Conservation (phyloP, 2,797 vertebrate species). For the Scomberomorus guttatus region DNA sequence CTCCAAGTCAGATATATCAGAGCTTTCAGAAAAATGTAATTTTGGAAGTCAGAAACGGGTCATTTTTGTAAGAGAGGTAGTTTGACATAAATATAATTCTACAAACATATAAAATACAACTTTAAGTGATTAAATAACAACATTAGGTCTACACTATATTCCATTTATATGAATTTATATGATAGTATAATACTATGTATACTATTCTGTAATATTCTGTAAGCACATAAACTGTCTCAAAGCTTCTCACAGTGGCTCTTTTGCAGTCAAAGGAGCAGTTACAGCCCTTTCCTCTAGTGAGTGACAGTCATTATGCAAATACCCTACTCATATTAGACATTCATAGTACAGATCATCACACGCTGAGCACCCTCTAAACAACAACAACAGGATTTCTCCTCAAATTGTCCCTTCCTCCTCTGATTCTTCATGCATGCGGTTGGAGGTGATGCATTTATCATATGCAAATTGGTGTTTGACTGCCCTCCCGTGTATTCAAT, state of each 20-base stretch:
- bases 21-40: background rate
- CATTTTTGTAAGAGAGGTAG: background rate
- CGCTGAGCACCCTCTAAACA: conserved; percentile 19
- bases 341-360: conserved; percentile 20
- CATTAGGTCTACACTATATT: background rate
- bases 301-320: conserved; percentile 19
- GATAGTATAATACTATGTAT: too few species aligned
- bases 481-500: conserved; percentile 32
- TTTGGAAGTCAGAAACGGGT: too few species aligned
- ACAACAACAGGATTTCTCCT: conserved; percentile 18
- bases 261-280: background rate
- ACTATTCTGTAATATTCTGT: too few species aligned
- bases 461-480: conserved; percentile 54
- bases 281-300: background rate
- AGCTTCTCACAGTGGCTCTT: background rate
- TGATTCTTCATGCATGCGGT: conserved; percentile 11
- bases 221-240: background rate
- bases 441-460: conserved; percentile 47
- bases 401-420: background rate
- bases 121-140: background rate
- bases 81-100: background rate
- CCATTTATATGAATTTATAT: too few species aligned
- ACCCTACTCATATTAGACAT: conserved; percentile 2
- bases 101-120: background rate
- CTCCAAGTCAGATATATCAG: background rate